These are phyloP conservation scores for Staurois parvus DNA, from an alignment of 2,797 vertebrate genomes.

Conservation along the genomic window DNA sequence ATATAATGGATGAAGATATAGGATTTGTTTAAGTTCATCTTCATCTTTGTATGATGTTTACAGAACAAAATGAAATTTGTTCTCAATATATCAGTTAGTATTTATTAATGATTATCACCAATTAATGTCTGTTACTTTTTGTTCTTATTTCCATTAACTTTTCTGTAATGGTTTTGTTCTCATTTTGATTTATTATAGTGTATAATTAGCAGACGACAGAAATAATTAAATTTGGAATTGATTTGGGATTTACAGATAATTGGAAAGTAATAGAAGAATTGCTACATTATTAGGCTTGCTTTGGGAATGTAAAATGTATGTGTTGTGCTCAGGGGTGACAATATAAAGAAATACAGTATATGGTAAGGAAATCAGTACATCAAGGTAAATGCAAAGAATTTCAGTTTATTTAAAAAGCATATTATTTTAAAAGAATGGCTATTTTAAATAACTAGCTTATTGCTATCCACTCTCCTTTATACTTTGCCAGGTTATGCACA, in stretches of 20 bases:
- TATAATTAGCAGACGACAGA: conserved; percentile 20
- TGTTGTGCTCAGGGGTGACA: neutral
- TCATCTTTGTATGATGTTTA: too few species aligned
- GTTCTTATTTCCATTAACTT: conserved; percentile 11
- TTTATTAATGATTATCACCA: conserved; percentile 13
- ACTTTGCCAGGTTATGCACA: too few species aligned
- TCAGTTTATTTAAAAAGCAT: too few species aligned
- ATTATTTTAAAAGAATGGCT: too few species aligned
- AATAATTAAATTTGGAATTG: conserved; percentile 42
- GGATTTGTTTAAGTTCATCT: too few species aligned
- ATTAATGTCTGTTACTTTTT: neutral
- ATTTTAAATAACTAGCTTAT: too few species aligned
- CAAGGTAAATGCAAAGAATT: too few species aligned
- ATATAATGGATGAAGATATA: too few species aligned
- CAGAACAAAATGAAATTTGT: neutral
- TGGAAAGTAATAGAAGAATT: conserved; percentile 9
- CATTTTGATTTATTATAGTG: conserved; percentile 4
- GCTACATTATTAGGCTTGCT: neutral
- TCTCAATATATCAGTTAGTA: neutral
- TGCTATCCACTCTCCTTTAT: too few species aligned
- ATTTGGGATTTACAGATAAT: conserved; percentile 34
- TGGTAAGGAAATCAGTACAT: too few species aligned
- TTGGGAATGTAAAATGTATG: neutral
- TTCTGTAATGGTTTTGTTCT: conserved; percentile 4
- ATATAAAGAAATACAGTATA: too few species aligned